Conservation (phyloP, 2,797 vertebrate genomes). For the Ptychobarbus kaznakovi region DNA sequence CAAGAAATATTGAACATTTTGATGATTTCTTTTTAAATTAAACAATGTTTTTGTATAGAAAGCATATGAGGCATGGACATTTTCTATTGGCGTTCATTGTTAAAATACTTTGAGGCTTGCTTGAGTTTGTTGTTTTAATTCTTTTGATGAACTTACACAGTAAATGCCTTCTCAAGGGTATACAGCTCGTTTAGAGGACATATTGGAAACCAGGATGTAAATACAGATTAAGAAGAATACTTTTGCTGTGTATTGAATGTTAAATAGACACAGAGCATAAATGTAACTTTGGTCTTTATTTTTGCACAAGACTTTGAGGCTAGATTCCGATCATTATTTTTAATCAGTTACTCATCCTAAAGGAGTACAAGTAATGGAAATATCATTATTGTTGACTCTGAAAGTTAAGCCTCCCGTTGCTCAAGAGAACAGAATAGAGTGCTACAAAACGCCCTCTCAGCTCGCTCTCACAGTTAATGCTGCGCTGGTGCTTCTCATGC, state of each 20-base stretch:
- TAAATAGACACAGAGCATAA: not conserved
- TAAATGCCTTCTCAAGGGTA: not conserved
- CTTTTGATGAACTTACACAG: conserved; percentile 23
- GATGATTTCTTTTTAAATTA: too few relatives aligned
- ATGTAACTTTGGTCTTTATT: not conserved
- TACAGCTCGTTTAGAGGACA: not conserved
- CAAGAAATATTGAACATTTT: too few relatives aligned
- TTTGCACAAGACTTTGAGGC: not conserved
- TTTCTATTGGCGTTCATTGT: not conserved
- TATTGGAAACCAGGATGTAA: not conserved
- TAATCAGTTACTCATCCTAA: conserved; percentile 1
- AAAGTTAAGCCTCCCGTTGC: conserved; percentile 70
- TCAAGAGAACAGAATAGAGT: conserved; percentile 62
- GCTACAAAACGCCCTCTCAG: conserved; percentile 72
- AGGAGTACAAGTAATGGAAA: not conserved
- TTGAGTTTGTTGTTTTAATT: not conserved
- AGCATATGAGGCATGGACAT: too few relatives aligned
- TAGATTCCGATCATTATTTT: conserved; percentile 1
- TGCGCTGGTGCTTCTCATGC: conserved; percentile 68
- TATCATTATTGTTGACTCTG: conserved; percentile 65
- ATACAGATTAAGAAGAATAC: conserved; percentile 1
- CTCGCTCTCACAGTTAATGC: conserved; percentile 70
- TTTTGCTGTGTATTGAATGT: not conserved
- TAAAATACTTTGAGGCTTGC: not conserved
- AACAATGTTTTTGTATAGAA: too few relatives aligned